Evolutionary conservation across 2,113 vertebrate species (phyloP), one percentile per base, ranked within the genome.

Genomic region (Lichenostomus cassidix): DNA sequence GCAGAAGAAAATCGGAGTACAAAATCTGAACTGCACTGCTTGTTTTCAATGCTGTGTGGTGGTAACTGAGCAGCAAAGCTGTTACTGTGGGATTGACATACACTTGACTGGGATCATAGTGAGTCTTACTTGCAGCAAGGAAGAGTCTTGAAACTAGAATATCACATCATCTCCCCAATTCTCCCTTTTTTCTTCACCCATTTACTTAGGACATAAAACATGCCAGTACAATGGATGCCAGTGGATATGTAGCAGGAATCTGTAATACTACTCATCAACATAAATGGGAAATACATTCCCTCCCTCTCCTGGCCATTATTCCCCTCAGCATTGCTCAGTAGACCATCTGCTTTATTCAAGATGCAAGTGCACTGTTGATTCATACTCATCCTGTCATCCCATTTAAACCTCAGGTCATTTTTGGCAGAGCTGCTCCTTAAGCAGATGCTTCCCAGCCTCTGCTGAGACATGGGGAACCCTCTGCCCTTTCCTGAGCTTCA

Each of bases 91-190:
- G 15, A 44, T 14, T 78, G 60, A 58, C 1, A 1, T 25, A 25
- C 15, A 5, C 0, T 1, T n/a, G 20, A 12, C 35, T 15, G 10
- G 44, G 6, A 37, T 18, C 2, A 4, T 4, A 42, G 77, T 2
- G 1, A 16, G 21, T 52, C 58, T 82, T 62, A 28, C 1, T 12
- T 42, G 13, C 7, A 74, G 47, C 29, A 41, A 67, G 23, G 52
- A 44, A 58, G 28, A 49, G 28, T 68, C 75, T 22, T 63, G 29
- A 86, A 76, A 63, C 15, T 55, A 41, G 75, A 79, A 39, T 6
- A 33, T 49, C 44, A 14, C 39, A 21, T 42, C 27, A 42, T 35
- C 25, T 63, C 44, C 15, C 15, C 10, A 37, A 0, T 58, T 58
- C n/a, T 83, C 41, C 76, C 62, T 60, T 82, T 70, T n/a, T 62